Evolutionary conservation across 2,113 vertebrate species (phyloP).

Genomic region (Ardeotis arabs): DNA sequence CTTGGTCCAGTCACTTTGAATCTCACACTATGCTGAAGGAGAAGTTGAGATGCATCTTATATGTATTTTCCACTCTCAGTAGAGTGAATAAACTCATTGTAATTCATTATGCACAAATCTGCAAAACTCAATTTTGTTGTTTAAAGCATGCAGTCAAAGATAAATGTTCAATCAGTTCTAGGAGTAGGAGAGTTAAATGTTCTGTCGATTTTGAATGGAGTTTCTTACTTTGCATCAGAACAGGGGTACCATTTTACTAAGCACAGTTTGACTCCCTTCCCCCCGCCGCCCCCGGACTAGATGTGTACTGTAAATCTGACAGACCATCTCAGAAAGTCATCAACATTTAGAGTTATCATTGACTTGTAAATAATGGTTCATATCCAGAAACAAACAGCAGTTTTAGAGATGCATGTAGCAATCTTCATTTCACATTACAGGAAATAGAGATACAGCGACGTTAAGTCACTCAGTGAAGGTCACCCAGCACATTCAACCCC

Average conservation of each 20-base stretch:
- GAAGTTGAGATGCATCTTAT: neutral
- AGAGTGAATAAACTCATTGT: constrained; percentile 14
- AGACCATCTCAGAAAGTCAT: neutral
- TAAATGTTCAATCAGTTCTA: neutral
- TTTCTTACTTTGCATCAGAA: neutral
- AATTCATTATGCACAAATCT: constrained; percentile 37
- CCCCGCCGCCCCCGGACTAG: accelerated
- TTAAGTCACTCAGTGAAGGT: constrained; percentile 10
- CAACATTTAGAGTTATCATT: neutral
- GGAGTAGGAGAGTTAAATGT: constrained; percentile 31
- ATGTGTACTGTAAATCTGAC: neutral
- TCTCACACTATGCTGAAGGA: constrained; percentile 15
- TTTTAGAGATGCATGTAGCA: neutral
- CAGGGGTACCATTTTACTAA: constrained; percentile 10
- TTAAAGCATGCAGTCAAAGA: neutral
- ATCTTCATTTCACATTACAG: neutral
- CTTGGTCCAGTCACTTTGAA: constrained; percentile 46
- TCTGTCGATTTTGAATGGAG: constrained; percentile 2
- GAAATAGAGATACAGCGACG: neutral
- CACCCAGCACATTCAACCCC: neutral
- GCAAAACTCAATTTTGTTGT: constrained; percentile 8
- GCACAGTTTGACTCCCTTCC: neutral
- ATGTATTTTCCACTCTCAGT: neutral
- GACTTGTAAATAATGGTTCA: neutral
- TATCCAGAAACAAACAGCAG: neutral